phyloP scores from a whole-genome alignment of 1,140 invertebrate species.

The Dendrolimus punctatus region DNA sequence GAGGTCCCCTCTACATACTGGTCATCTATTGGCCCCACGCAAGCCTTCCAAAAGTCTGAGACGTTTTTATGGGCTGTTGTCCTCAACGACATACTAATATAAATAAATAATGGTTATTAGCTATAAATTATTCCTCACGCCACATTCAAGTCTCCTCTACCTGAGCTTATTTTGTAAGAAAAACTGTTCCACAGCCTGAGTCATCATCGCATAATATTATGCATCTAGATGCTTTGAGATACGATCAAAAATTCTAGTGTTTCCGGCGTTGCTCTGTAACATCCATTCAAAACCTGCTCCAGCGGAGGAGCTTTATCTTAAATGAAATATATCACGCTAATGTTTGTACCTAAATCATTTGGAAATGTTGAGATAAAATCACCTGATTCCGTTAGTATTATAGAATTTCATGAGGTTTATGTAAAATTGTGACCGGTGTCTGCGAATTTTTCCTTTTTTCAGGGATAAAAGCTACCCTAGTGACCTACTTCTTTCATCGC shows the following conservation, averaged over 20 bases:
- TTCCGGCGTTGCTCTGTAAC: constrained; percentile 8
- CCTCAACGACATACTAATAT: too few relatives aligned
- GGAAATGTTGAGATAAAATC: too few relatives aligned
- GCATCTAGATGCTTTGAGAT: constrained; percentile 6
- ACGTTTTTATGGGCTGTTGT: background rate
- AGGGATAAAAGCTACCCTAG: too few relatives aligned
- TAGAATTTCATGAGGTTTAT: too few relatives aligned
- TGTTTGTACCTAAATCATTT: too few relatives aligned
- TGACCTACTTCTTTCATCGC: too few relatives aligned
- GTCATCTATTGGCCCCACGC: too few relatives aligned
- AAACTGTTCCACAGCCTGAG: constrained; percentile 15
- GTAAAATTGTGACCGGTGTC: too few relatives aligned
- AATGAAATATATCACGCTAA: too few relatives aligned
- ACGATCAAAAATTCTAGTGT: constrained; percentile 10
- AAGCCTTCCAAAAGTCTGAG: background rate
- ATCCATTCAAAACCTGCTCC: background rate
- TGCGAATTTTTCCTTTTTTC: too few relatives aligned
- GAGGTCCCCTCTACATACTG: too few relatives aligned
- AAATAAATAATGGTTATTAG: background rate
- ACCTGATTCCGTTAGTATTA: too few relatives aligned
- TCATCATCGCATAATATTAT: constrained; percentile 10
- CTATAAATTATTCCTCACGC: constrained; percentile 18
- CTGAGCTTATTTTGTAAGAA: constrained; percentile 33
- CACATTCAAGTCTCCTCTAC: constrained; percentile 18
- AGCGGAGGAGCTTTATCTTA: background rate